A percentile compares a stretch with the other conserved stretches of the same genome.
Conservation (phyloP, 2,888 invertebrate species). For the Resseliella maxima region DNA sequence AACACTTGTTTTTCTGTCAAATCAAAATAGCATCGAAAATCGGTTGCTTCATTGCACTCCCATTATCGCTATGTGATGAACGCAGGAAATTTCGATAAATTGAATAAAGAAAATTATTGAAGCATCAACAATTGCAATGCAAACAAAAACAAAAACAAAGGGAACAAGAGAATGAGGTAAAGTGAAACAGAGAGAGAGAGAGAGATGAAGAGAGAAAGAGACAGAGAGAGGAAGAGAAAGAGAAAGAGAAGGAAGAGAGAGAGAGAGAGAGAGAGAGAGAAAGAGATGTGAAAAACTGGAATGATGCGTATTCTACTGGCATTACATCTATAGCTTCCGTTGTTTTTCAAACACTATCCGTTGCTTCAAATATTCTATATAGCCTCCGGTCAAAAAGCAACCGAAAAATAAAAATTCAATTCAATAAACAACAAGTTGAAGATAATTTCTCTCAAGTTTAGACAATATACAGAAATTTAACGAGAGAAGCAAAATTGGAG, state of each 20-base stretch:
- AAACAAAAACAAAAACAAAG: conserved; percentile 39
- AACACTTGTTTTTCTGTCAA: not conserved
- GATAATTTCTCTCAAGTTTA: conserved; percentile 1
- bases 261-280: no score
- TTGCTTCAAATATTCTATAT: not conserved
- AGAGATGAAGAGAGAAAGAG: no score
- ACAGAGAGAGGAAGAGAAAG: no score
- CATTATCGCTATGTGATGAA: not conserved
- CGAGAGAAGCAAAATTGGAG: not conserved
- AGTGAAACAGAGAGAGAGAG: no score
- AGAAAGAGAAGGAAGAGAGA: no score
- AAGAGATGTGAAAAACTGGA: no score
- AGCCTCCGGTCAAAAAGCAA: not conserved
- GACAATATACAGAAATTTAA: not conserved
- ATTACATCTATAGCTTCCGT: conserved; percentile 9
- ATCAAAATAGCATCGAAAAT: conserved; percentile 11
- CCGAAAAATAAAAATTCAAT: not conserved
- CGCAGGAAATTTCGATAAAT: conserved; percentile 40
- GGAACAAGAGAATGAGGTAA: no score
- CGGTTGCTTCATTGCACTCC: conserved; percentile 16
- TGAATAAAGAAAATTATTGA: conserved; percentile 23
- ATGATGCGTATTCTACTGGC: conserved; percentile 1
- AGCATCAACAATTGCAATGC: conserved; percentile 45
- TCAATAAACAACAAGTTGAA: conserved; percentile 8
- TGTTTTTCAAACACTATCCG: not conserved